Conservation (phyloP, 2,888 invertebrate genomes). For the Ennomos quercinarius region DNA sequence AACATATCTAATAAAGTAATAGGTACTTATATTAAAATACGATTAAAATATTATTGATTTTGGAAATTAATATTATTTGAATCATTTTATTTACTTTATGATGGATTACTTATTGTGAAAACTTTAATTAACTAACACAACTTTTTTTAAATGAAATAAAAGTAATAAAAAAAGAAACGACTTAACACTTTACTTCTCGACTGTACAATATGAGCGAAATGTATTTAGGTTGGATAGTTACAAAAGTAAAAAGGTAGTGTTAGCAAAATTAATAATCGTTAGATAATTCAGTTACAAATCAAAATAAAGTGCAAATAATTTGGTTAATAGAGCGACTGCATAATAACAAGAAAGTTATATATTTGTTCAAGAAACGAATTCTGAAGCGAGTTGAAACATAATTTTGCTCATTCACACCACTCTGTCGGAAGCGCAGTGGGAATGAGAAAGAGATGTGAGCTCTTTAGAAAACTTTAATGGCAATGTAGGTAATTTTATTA, state of each 20-base stretch:
- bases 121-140: conserved; percentile 23
- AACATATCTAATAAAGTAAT: no score
- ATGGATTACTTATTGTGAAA: conserved; percentile 7
- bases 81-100: background rate
- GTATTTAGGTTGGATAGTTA: no score
- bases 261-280: background rate
- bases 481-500: no score
- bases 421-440: no score
- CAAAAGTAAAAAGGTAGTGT: conserved; percentile 22
- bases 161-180: background rate
- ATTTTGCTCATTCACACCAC: no score
- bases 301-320: conserved; percentile 66
- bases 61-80: no score
- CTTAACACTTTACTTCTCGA: conserved; percentile 23
- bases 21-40: no score
- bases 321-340: conserved; percentile 55
- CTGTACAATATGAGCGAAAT: conserved; percentile 15
- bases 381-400: no score
- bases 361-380: no score
- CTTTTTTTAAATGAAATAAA: conserved; percentile 9
- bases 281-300: conserved; percentile 40
- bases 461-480: no score
- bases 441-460: no score
- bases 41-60: no score
- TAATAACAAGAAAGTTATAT: conserved; percentile 18